Evolutionary conservation across 1,140 invertebrate genomes (phyloP).

Genomic region (Hermatobates lingyangjiaoensis): DNA sequence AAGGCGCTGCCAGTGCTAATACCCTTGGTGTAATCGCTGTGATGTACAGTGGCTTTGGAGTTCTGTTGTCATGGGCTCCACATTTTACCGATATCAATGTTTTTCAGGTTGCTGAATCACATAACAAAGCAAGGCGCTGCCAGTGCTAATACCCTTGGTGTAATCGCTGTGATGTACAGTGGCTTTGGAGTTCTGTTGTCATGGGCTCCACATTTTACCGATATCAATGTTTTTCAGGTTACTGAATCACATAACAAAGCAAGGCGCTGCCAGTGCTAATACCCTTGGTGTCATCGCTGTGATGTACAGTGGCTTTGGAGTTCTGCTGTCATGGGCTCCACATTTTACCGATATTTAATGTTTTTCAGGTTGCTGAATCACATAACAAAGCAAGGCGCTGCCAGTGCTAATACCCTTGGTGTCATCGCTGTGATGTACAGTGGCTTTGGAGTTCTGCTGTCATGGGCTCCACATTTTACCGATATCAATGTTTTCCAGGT

Average conservation of each 20-base stretch:
- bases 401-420: slow-evolving; percentile 73
- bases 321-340: slow-evolving; percentile 56
- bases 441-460: slow-evolving; percentile 68
- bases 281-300: slow-evolving; percentile 75
- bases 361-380: slow-evolving; percentile 64
- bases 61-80: slow-evolving; percentile 56
- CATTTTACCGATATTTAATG: too few relatives aligned
- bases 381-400: slow-evolving; percentile 81
- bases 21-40: slow-evolving; percentile 75
- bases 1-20: slow-evolving; percentile 75
- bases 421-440: slow-evolving; percentile 84
- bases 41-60: slow-evolving; percentile 82
- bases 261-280: slow-evolving; percentile 75
- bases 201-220: slow-evolving; percentile 30
- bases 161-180: slow-evolving; percentile 81
- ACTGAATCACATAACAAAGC: slow-evolving; percentile 85
- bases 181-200: slow-evolving; percentile 72
- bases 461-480: slow-evolving; percentile 35
- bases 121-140: slow-evolving; percentile 83
- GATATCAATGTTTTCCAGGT: slow-evolving; percentile 27
- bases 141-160: slow-evolving; percentile 72
- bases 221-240: slow-evolving; percentile 33
- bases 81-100: slow-evolving; percentile 9
- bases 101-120: slow-evolving; percentile 66
- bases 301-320: slow-evolving; percentile 82